A percentile compares a stretch with the other conserved stretches of the same genome.
Conservation (phyloP, 2,113 vertebrate genomes). For the Pelodiscus sinensis region DNA sequence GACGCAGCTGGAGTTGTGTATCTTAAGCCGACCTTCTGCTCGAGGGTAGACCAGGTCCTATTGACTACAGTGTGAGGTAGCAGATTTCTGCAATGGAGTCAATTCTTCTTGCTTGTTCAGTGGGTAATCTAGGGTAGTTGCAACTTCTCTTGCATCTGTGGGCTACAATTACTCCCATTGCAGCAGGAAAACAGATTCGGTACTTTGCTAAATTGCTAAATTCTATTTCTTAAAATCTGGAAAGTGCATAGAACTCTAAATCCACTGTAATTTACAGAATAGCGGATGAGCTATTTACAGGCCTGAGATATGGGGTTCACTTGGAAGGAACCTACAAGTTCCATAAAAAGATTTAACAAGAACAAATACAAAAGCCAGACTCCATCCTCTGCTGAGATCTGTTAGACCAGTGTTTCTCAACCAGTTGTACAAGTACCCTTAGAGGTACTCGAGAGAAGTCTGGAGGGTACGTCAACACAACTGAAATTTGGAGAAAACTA, state of each 20-base stretch:
- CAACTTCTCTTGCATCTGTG: background rate
- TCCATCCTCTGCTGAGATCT: background rate
- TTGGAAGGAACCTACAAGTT: background rate
- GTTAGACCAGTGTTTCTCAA: background rate
- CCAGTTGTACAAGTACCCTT: no score
- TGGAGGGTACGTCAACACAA: no score
- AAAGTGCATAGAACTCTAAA: background rate
- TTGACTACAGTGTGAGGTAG: background rate
- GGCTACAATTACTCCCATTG: background rate
- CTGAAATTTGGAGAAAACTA: no score
- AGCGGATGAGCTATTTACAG: background rate
- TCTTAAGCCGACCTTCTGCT: background rate
- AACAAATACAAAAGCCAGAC: background rate
- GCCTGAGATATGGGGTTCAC: background rate
- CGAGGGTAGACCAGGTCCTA: background rate
- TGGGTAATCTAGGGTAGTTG: background rate
- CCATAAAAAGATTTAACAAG: background rate
- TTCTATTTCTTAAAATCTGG: background rate
- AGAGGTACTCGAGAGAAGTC: no score
- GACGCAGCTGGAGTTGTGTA: no score
- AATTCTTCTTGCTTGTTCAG: background rate
- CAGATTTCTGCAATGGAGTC: background rate
- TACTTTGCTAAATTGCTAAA: background rate
- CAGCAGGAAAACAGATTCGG: background rate
- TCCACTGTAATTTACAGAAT: background rate